Evolutionary conservation across 92 coral and sea anemone genomes (phyloP).

Genomic region (Pocillopora grandis): DNA sequence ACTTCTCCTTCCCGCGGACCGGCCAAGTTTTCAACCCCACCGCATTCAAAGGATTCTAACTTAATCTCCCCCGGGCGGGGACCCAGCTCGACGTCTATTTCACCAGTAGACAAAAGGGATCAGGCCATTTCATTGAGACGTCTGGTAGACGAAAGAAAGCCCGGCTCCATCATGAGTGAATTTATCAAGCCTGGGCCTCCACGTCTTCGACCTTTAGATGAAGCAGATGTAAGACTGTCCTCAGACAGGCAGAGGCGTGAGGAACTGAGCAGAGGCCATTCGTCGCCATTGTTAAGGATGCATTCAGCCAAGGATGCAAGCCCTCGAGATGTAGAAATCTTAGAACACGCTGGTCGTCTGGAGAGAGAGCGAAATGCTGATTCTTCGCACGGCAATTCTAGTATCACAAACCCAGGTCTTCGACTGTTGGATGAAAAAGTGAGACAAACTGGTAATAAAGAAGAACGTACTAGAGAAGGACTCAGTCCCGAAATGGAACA

Average conservation of each 20-base stretch:
- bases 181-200: slow-evolving; percentile 86
- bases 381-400: slow-evolving; percentile 65
- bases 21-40: slow-evolving; percentile 46
- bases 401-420: slow-evolving; percentile 58
- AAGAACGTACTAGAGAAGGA: slow-evolving; percentile 45
- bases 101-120: slow-evolving; percentile 70
- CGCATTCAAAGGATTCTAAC: slow-evolving; percentile 60
- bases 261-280: slow-evolving; percentile 62
- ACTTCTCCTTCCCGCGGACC: slow-evolving; percentile 64
- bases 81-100: slow-evolving; percentile 35
- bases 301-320: slow-evolving; percentile 54
- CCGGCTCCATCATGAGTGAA: slow-evolving; percentile 51
- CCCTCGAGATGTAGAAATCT: slow-evolving; percentile 36
- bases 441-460: slow-evolving; percentile 52
- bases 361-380: slow-evolving; percentile 20
- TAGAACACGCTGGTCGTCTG: slow-evolving; percentile 28
- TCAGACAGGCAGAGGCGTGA: slow-evolving; percentile 73
- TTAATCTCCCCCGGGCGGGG: slow-evolving; percentile 58
- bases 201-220: slow-evolving; percentile 80
- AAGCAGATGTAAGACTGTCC: slow-evolving; percentile 57
- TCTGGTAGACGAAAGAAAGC: slow-evolving; percentile 60
- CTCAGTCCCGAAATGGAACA: slow-evolving; percentile 52
- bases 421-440: slow-evolving; percentile 59
- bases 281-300: slow-evolving; percentile 42
- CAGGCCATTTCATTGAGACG: slow-evolving; percentile 41